Percentiles rank a stretch among this genome's conserved stretches.
These are phyloP conservation scores for Melanogrammus aeglefinus DNA, from an alignment of 2,797 vertebrate species.

Conservation along the genomic window DNA sequence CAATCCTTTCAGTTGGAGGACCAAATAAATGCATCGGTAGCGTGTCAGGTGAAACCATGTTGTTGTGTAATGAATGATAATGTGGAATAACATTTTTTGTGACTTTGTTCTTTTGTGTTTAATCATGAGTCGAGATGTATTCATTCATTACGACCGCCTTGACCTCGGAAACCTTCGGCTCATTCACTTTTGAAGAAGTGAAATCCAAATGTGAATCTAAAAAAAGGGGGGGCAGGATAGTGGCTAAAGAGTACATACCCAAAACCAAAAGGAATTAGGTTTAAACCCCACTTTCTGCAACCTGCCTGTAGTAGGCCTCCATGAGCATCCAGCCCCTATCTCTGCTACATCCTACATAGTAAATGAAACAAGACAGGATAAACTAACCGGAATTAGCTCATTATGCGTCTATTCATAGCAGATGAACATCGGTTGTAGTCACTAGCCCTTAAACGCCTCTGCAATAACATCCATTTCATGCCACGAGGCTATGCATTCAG, in stretches of 20 bases:
- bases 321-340: constrained; percentile 5
- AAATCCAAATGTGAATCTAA: constrained; percentile 40
- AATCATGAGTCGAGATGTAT: constrained; percentile 55
- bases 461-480: constrained; percentile 59
- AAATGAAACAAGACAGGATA: constrained; percentile 44
- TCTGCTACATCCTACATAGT: constrained; percentile 45
- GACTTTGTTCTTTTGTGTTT: constrained; percentile 35
- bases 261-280: constrained; percentile 16
- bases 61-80: constrained; percentile 44
- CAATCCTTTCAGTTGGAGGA: constrained; percentile 30
- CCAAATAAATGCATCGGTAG: not conserved
- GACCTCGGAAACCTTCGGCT: constrained; percentile 50
- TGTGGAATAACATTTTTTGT: not conserved
- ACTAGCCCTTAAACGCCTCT: constrained; percentile 67
- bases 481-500: constrained; percentile 52
- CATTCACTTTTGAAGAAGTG: constrained; percentile 60
- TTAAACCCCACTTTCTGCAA: not conserved
- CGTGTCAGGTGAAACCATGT: constrained; percentile 42
- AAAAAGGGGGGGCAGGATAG: constrained; percentile 9
- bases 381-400: constrained; percentile 61
- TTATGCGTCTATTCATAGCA: constrained; percentile 62
- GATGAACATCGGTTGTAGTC: constrained; percentile 48
- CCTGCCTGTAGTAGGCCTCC: not conserved
- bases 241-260: constrained; percentile 28
- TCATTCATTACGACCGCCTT: constrained; percentile 51